phyloP scores from a whole-genome alignment of 1,140 invertebrate genomes.

The Calliphora vicina region DNA sequence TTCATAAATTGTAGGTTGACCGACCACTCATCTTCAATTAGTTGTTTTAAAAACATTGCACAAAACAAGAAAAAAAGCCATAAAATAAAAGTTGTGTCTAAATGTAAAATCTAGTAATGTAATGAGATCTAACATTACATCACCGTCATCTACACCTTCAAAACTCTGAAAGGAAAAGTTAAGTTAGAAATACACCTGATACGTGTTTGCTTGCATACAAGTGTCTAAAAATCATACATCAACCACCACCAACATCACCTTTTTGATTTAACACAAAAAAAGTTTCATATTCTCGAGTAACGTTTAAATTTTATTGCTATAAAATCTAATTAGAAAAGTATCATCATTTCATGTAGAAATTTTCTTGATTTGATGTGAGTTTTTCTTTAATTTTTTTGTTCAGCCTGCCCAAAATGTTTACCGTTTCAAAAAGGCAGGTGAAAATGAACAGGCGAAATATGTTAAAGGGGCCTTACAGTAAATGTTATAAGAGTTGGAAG shows the following conservation, averaged over 20 bases:
- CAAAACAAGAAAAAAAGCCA: no score
- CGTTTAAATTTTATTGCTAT: slow-evolving; percentile 60
- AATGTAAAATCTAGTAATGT: background rate
- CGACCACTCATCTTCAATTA: no score
- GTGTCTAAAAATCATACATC: no score
- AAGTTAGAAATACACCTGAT: background rate
- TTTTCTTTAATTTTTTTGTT: slow-evolving; percentile 29
- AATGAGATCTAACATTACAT: background rate
- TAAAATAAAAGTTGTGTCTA: background rate
- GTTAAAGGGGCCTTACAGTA: background rate
- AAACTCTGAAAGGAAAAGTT: background rate
- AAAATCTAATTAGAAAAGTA: slow-evolving; percentile 61
- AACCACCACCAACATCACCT: background rate
- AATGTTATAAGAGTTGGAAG: no score
- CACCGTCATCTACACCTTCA: background rate
- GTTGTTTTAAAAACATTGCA: no score
- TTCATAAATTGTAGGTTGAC: no score
- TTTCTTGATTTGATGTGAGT: slow-evolving; percentile 30
- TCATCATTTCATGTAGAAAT: background rate
- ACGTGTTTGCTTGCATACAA: background rate
- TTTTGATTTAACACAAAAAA: background rate
- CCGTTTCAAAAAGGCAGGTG: background rate
- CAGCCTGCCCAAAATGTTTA: background rate
- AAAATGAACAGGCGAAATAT: background rate
- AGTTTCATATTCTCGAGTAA: background rate